Percentiles rank a stretch among this genome's conserved stretches.
These are phyloP conservation scores for Eucidaris tribuloides DNA, from an alignment of 35 echinoderm and acorn worm genomes.

Conservation along the genomic window DNA sequence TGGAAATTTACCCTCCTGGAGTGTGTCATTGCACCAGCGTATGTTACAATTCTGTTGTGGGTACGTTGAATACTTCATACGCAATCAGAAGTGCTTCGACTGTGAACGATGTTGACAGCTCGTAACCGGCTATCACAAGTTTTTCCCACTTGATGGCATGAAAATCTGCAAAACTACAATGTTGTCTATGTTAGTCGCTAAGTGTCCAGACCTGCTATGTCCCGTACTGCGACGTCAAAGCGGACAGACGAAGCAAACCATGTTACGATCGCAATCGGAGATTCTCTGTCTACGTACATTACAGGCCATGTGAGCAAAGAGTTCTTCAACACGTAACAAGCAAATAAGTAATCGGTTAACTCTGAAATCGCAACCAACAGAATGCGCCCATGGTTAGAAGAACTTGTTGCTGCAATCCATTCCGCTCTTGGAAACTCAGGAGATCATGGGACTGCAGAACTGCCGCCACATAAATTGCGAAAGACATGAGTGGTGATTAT, in stretches of 20 bases:
- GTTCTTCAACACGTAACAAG: background rate
- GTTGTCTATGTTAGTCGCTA: constrained; percentile 3
- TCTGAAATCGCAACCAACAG: background rate
- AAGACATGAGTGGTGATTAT: background rate
- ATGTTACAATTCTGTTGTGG: constrained; percentile 27
- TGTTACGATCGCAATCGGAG: background rate
- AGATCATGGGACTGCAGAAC: background rate
- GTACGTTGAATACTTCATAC: background rate
- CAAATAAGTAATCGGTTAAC: background rate
- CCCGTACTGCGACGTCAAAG: constrained; percentile 1
- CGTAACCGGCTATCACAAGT: constrained; percentile 3
- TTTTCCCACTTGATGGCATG: background rate
- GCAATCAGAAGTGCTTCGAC: background rate
- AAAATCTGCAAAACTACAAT: background rate
- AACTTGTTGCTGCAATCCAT: constrained; percentile 20
- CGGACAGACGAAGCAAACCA: too few species aligned
- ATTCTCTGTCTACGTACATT: background rate
- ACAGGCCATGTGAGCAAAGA: background rate
- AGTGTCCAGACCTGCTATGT: background rate
- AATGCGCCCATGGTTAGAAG: background rate
- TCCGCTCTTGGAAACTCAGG: constrained; percentile 20
- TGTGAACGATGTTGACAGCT: background rate
- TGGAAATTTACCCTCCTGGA: constrained; percentile 60
- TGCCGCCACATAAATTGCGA: background rate
- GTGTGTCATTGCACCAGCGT: constrained; percentile 52